Percentiles rank a stretch among this genome's conserved stretches.
Evolutionary conservation across 2,797 vertebrate genomes (phyloP).

Genomic region (Typhlichthys subterraneus): DNA sequence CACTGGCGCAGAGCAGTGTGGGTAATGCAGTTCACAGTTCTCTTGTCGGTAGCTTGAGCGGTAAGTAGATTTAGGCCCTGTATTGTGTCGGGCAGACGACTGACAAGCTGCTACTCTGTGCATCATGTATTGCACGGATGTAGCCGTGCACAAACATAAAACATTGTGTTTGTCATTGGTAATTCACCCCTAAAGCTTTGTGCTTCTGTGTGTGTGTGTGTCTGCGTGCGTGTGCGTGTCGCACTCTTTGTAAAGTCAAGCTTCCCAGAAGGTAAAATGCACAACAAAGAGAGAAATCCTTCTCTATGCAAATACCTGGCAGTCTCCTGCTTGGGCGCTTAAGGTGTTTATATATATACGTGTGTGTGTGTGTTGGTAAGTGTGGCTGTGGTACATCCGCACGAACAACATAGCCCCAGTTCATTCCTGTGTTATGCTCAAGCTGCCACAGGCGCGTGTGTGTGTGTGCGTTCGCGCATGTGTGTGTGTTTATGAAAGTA

Average conservation of each 20-base stretch:
- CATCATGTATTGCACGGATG: too few species aligned
- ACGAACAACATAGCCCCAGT: constrained; percentile 51
- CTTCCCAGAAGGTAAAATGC: constrained; percentile 63
- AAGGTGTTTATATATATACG: constrained; percentile 13
- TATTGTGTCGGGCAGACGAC: too few species aligned
- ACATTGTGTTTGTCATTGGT: constrained; percentile 53
- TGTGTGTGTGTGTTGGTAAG: constrained; percentile 6
- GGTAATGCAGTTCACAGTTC: constrained; percentile 21
- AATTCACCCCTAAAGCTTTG: constrained; percentile 49
- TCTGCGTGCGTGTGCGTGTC: constrained; percentile 22
- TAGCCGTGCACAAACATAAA: not conserved
- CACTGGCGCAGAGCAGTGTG: too few species aligned
- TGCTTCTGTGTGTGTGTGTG: constrained; percentile 12
- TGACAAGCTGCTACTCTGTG: too few species aligned
- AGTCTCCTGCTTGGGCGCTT: constrained; percentile 54
- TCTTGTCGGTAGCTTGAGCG: too few species aligned
- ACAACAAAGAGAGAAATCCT: constrained; percentile 69
- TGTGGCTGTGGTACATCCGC: constrained; percentile 46
- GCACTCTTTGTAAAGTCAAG: constrained; percentile 48
- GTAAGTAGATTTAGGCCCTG: too few species aligned
- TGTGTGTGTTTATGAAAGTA: not conserved
- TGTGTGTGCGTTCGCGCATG: constrained; percentile 1
- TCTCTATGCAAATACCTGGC: constrained; percentile 76
- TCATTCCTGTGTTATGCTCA: constrained; percentile 53
- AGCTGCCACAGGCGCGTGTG: constrained; percentile 46